These are phyloP conservation scores for Drosophila kanapiae DNA, from an alignment of 1,140 invertebrate species.

Conservation along the genomic window DNA sequence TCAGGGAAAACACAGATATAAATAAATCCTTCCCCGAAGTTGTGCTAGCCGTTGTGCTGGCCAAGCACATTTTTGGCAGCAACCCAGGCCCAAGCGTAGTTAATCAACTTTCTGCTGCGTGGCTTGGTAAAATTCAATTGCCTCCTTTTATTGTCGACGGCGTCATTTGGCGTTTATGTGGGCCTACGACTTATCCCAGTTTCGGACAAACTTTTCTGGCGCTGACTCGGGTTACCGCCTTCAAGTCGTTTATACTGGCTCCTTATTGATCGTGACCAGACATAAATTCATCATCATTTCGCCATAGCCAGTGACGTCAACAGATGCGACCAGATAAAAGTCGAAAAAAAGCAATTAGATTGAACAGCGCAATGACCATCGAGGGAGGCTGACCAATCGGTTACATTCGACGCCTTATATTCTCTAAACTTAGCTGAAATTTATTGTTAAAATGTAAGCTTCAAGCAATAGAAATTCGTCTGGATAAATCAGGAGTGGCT, in stretches of 20 bases:
- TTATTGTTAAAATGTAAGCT: too few species aligned
- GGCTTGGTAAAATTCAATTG: conserved; percentile 54
- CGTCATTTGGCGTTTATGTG: conserved; percentile 39
- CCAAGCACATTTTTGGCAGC: conserved; percentile 36
- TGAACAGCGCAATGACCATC: conserved; percentile 20
- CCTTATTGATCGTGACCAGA: conserved; percentile 73
- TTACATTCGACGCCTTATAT: not conserved
- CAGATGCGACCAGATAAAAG: conserved; percentile 47
- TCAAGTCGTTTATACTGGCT: conserved; percentile 49
- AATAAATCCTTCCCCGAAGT: conserved; percentile 35
- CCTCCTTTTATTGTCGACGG: conserved; percentile 47
- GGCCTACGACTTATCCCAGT: conserved; percentile 19
- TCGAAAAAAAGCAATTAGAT: conserved; percentile 44
- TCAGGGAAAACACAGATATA: conserved; percentile 25
- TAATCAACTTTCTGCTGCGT: conserved; percentile 57
- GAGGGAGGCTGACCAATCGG: conserved; percentile 5
- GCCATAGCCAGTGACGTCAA: conserved; percentile 58
- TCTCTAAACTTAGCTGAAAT: not conserved
- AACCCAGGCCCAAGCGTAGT: conserved; percentile 11
- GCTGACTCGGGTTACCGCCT: conserved; percentile 41
- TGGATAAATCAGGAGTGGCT: not conserved
- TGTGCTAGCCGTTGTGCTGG: conserved; percentile 5
- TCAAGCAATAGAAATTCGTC: too few species aligned
- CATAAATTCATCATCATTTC: conserved; percentile 75
- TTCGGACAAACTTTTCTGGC: conserved; percentile 38